These are phyloP conservation scores for Synanthedon formicaeformis DNA, from an alignment of 2,888 invertebrate species.

Conservation along the genomic window DNA sequence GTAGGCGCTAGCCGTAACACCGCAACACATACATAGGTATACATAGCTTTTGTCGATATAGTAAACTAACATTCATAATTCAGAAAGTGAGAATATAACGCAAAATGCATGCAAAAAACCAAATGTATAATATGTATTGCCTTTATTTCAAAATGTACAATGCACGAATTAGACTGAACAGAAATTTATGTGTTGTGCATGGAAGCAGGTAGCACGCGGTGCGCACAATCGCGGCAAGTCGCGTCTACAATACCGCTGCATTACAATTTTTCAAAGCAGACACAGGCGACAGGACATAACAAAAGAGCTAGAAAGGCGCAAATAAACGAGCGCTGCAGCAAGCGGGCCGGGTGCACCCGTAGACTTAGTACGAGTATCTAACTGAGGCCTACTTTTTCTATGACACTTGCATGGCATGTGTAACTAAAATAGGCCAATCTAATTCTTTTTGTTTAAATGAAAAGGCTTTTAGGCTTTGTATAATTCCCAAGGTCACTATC, in stretches of 20 bases:
- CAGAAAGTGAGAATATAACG: no score
- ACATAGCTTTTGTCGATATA: not conserved
- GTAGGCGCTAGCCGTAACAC: slow-evolving; percentile 3
- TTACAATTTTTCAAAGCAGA: slow-evolving; percentile 68
- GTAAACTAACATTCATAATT: not conserved
- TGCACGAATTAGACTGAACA: not conserved
- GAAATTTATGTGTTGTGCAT: slow-evolving; percentile 10
- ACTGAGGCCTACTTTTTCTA: not conserved
- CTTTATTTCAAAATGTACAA: no score
- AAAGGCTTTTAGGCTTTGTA: no score
- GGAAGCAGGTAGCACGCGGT: slow-evolving; percentile 16
- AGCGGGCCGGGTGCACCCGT: slow-evolving; percentile 40
- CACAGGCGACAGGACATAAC: slow-evolving; percentile 61
- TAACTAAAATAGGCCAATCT: no score
- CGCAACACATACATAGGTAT: not conserved
- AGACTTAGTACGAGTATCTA: slow-evolving; percentile 2
- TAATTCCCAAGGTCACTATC: no score
- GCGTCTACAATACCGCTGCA: slow-evolving; percentile 57
- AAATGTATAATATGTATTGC: no score
- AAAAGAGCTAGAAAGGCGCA: slow-evolving; percentile 65
- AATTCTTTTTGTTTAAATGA: no score
- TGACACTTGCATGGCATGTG: no score
- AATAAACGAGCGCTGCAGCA: slow-evolving; percentile 62
- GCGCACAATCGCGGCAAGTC: slow-evolving; percentile 51
- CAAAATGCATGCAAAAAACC: no score